Conservation (phyloP, 2,888 invertebrate genomes). For the Hoplodrina blanda region DNA sequence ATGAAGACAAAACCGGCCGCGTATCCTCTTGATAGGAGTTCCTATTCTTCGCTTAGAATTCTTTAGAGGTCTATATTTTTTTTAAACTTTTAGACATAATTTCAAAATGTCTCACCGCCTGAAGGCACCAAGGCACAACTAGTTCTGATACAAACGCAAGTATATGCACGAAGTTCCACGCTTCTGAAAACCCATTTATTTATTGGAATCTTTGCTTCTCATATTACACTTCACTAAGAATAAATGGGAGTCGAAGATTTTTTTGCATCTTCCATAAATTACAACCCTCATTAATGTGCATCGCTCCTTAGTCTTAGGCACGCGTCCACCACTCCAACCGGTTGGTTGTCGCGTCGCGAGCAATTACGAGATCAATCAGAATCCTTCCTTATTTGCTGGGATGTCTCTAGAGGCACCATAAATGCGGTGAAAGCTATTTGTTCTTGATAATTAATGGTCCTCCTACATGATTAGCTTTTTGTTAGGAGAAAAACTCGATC, state of each 20-base stretch:
- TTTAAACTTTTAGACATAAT: no score
- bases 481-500: constrained; percentile 28
- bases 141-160: no score
- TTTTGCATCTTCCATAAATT: constrained; percentile 29
- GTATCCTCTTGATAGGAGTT: background rate
- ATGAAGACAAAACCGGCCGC: no score
- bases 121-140: no score
- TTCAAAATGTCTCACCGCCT: no score
- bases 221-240: background rate
- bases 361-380: constrained; percentile 62
- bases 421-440: constrained; percentile 50
- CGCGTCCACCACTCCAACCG: constrained; percentile 40
- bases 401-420: constrained; percentile 48
- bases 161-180: no score
- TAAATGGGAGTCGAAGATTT: background rate
- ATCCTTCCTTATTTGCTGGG: constrained; percentile 60
- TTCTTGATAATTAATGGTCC: constrained; percentile 50
- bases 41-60: no score
- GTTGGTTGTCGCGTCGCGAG: constrained; percentile 35
- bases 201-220: background rate
- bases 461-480: constrained; percentile 36
- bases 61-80: no score
- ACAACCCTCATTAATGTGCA: constrained; percentile 24
- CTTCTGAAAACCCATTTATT: no score
- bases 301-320: constrained; percentile 27